Base-by-base conservation (phyloP, 2,113 vertebrate species). In the Paramormyrops kingsleyae region DNA sequence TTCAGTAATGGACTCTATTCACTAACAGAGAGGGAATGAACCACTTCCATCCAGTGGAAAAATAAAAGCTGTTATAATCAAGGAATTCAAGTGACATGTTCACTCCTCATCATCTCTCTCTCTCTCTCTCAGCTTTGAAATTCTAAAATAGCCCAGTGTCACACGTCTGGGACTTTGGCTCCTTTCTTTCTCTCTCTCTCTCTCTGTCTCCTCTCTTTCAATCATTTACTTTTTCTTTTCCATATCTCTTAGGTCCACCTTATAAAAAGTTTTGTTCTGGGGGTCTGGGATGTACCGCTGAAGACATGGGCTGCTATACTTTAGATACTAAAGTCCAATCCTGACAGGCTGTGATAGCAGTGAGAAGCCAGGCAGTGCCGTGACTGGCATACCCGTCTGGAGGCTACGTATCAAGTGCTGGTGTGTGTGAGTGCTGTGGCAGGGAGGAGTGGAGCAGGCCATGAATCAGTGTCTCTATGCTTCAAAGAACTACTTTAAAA, bases 51-150 rank as follows among this genome's bases (percentile, higher is more conserved):
- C 87, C 83, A 46, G 86, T 85, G 89, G 90, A 92, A 59, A 59
- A 92, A 86, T 89, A 90, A 90, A 87, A 83, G 84, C 62, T 85
- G 88, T 90, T 89, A 91, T 80, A 90, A 66, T 87, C 84, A 80
- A 53, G 46, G 80, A 44, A 59, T 84, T 59, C 83, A 83, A 84
- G 31, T 70, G 85, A 87, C 89, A 90, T 66, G 44, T 70, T 84
- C 80, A 17, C 77, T 49, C 52, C 19, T 56, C 77, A 27, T 89
- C 91, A 91, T 91, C 88, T 91, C 42, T 91, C 90, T 88, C 86
- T 39, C 59, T 44, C 66, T 74, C 15, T 52, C 91, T 91, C 90
- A 90, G 74, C 80, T 83, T 84, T 42, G 49, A 50, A 84, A 84
- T 84, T 31, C 80, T 62, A 88, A 31, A 74, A 90, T 87, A 91